Conservation (phyloP, 2,113 vertebrate species). For the Urocynchramus pylzowi region DNA sequence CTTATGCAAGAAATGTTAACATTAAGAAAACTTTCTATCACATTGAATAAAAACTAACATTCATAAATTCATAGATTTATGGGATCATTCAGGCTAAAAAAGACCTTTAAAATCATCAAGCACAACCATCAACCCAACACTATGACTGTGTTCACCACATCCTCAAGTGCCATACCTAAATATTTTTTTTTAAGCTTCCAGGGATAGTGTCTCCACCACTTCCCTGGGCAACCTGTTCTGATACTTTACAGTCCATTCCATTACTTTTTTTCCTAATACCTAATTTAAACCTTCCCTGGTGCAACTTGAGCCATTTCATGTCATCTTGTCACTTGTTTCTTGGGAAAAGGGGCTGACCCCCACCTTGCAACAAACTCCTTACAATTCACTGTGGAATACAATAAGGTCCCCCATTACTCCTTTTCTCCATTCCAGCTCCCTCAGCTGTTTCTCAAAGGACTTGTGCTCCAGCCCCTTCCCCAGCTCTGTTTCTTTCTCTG, state of each 20-base stretch:
- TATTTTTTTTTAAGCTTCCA: neutral
- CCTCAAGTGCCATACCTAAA: neutral
- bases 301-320: neutral
- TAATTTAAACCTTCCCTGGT: neutral
- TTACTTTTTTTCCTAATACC: neutral
- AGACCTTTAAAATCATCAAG: neutral
- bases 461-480: neutral
- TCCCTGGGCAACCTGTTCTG: too few species aligned
- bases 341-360: neutral
- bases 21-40: neutral
- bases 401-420: rapidly evolving
- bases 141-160: neutral
- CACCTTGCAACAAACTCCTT: too few species aligned
- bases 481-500: neutral
- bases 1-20: neutral
- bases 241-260: neutral
- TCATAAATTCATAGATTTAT: neutral
- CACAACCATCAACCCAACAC: neutral
- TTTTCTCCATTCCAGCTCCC: neutral
- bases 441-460: neutral
- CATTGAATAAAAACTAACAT: neutral
- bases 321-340: neutral
- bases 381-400: neutral
- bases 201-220: neutral
- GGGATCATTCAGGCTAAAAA: neutral